Percentiles rank a stretch among this genome's conserved stretches.
These are phyloP conservation scores for Apus apus DNA, from an alignment of 2,113 vertebrate species.

Conservation along the genomic window DNA sequence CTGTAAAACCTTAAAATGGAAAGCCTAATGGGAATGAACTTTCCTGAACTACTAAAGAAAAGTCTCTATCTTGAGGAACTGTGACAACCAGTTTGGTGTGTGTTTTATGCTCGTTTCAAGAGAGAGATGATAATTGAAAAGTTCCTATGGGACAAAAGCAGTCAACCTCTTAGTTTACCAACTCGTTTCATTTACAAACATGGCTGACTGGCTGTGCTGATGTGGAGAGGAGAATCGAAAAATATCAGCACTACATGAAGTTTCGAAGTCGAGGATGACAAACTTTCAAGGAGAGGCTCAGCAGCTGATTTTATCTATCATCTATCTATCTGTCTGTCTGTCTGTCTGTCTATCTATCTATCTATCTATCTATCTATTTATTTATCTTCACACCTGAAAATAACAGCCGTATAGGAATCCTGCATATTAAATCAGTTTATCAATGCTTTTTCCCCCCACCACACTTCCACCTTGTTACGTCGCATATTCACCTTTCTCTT, in stretches of 20 bases:
- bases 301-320: neutral
- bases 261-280: neutral
- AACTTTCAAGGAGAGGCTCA: neutral
- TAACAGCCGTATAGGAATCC: rapidly evolving
- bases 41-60: neutral
- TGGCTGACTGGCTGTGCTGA: neutral
- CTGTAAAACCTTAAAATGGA: neutral
- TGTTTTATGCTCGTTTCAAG: neutral
- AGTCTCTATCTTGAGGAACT: neutral
- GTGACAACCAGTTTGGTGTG: neutral
- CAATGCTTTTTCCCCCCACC: neutral
- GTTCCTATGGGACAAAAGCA: neutral
- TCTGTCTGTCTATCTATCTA: too few species aligned
- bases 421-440: neutral
- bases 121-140: neutral
- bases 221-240: neutral
- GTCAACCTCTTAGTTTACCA: neutral
- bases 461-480: neutral
- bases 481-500: neutral
- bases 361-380: too few species aligned
- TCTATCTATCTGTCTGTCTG: too few species aligned
- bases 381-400: neutral
- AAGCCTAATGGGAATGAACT: neutral
- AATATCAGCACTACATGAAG: rapidly evolving
- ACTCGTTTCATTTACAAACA: neutral